Conservation (phyloP, 1,140 invertebrate genomes). For the Physella acuta region DNA sequence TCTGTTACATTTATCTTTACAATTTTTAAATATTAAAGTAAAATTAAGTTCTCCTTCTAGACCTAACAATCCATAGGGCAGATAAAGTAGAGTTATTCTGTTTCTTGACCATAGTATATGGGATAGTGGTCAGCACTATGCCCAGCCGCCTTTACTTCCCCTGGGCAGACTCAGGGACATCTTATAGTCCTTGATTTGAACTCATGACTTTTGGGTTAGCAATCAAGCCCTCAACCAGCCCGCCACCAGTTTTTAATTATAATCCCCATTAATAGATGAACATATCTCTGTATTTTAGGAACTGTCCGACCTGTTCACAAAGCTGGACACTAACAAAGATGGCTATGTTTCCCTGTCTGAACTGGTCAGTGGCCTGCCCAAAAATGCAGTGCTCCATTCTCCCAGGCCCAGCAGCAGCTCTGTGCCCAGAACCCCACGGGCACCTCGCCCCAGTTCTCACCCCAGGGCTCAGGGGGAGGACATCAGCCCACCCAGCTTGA, state of each 20-base stretch:
- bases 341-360: conserved; percentile 71
- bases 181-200: too few relatives aligned
- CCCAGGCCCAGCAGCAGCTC: not conserved
- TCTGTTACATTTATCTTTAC: not conserved
- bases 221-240: too few relatives aligned
- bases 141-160: too few relatives aligned
- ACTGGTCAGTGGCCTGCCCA: conserved; percentile 64
- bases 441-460: not conserved
- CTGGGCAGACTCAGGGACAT: too few relatives aligned
- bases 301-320: conserved; percentile 71
- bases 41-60: not conserved
- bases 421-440: not conserved
- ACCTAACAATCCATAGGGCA: not conserved
- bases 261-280: too few relatives aligned
- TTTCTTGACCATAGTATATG: not conserved
- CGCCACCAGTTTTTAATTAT: too few relatives aligned
- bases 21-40: not conserved
- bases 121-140: too few relatives aligned
- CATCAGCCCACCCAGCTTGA: not conserved
- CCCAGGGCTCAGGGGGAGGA: not conserved
- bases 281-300: too few relatives aligned
- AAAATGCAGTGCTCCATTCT: not conserved
- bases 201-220: too few relatives aligned
- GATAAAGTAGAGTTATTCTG: too few relatives aligned
- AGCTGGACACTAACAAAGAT: conserved; percentile 68